These are phyloP conservation scores for Molorchus minor DNA, from an alignment of 2,888 invertebrate species.

Conservation along the genomic window DNA sequence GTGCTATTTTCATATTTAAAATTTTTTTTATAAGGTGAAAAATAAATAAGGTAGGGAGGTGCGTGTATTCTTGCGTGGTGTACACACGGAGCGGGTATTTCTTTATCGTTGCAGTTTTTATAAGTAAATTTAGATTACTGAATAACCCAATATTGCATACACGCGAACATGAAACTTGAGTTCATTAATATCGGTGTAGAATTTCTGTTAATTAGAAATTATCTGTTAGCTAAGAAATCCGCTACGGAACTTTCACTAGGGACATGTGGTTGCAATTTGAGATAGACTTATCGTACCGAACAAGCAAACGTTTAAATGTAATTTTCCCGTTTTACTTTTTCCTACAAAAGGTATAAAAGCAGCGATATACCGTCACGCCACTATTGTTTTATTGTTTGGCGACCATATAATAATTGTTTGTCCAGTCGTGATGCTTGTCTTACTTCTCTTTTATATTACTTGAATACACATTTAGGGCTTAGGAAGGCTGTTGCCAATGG, in stretches of 20 bases:
- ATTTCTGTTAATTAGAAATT: not conserved
- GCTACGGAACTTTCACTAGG: not conserved
- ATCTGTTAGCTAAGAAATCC: not conserved
- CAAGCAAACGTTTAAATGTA: not conserved
- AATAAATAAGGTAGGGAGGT: too few relatives aligned
- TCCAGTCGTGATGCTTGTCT: not conserved
- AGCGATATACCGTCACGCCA: not conserved
- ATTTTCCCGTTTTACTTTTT: too few relatives aligned
- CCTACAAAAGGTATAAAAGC: not conserved
- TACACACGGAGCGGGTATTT: too few relatives aligned
- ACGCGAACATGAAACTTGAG: not conserved
- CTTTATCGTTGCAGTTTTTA: too few relatives aligned
- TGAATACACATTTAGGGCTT: too few relatives aligned
- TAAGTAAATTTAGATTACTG: too few relatives aligned
- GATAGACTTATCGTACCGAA: not conserved
- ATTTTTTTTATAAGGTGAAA: too few relatives aligned
- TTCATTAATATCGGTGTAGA: not conserved
- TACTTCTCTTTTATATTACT: not conserved
- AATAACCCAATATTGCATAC: not conserved
- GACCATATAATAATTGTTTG: too few relatives aligned
- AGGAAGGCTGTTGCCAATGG: too few relatives aligned
- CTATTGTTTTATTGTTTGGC: not conserved
- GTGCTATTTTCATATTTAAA: too few relatives aligned
- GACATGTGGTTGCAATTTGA: not conserved
- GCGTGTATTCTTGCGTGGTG: too few relatives aligned